phyloP scores from a whole-genome alignment of 2,797 vertebrate species.

The Fistularia commersonii region DNA sequence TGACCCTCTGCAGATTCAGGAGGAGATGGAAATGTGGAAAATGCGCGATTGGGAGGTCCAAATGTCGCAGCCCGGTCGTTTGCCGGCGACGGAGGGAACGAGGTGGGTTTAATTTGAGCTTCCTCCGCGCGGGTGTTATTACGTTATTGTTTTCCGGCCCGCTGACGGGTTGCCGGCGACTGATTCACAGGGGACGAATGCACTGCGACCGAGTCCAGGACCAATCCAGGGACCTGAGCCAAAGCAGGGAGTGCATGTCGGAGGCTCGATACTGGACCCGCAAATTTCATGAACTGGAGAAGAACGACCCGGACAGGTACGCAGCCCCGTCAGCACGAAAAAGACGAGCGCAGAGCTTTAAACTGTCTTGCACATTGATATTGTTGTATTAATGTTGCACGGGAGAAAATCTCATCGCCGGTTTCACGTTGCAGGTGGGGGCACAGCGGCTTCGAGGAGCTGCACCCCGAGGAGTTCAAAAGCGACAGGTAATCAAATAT shows the following conservation, averaged over 20 bases:
- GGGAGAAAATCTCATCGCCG: neutral
- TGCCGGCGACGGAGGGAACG: constrained; percentile 26
- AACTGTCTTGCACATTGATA: neutral
- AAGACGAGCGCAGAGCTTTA: too few species aligned
- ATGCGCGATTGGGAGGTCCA: constrained; percentile 86
- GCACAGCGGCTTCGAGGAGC: constrained; percentile 95
- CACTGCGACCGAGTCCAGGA: constrained; percentile 87
- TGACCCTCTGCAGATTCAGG: constrained; percentile 62
- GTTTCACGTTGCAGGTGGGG: constrained; percentile 84
- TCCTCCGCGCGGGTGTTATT: constrained; percentile 5
- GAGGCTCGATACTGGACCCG: constrained; percentile 88
- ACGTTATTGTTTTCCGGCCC: too few species aligned
- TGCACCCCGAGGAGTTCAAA: constrained; percentile 94
- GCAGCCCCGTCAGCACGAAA: neutral
- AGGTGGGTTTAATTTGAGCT: constrained; percentile 53
- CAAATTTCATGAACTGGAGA: constrained; percentile 92
- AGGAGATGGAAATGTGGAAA: constrained; percentile 85
- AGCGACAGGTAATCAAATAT: constrained; percentile 78
- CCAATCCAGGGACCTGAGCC: constrained; percentile 60
- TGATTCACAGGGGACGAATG: constrained; percentile 79
- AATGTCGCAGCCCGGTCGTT: constrained; percentile 48
- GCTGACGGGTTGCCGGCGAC: neutral
- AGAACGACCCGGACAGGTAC: constrained; percentile 91
- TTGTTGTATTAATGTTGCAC: neutral
- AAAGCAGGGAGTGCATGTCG: constrained; percentile 60